Conservation (phyloP, 2,888 invertebrate genomes). For the Acanthococcus lagerstroemiae region DNA sequence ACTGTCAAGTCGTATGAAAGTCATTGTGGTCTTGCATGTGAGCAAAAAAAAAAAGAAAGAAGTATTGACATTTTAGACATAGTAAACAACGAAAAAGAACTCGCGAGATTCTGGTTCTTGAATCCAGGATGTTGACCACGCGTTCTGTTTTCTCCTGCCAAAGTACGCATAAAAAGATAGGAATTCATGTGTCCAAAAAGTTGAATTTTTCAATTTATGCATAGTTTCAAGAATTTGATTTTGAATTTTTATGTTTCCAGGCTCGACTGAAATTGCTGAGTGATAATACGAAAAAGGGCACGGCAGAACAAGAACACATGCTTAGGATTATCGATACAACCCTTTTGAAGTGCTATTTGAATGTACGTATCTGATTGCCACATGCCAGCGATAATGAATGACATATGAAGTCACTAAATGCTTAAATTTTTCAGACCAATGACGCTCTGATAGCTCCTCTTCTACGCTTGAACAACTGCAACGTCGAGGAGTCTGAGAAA, state of each 20-base stretch:
- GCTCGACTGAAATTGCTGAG: slow-evolving; percentile 40
- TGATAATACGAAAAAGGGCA: slow-evolving; percentile 39
- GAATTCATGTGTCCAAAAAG: too few relatives aligned
- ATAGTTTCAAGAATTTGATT: not conserved
- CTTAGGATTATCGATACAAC: slow-evolving; percentile 95
- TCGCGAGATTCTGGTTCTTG: too few relatives aligned
- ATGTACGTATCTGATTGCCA: slow-evolving; percentile 48
- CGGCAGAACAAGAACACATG: slow-evolving; percentile 46
- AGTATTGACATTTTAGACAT: too few relatives aligned
- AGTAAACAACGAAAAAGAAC: too few relatives aligned
- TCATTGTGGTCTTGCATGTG: too few relatives aligned
- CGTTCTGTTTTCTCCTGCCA: too few relatives aligned
- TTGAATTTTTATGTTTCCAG: slow-evolving; percentile 34
- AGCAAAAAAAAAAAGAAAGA: too few relatives aligned
- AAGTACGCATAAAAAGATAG: too few relatives aligned
- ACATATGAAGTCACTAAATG: not conserved
- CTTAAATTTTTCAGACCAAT: slow-evolving; percentile 65
- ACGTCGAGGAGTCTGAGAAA: slow-evolving; percentile 85
- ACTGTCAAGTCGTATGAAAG: too few relatives aligned
- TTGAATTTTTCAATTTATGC: too few relatives aligned
- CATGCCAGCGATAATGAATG: not conserved
- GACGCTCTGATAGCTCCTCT: slow-evolving; percentile 88
- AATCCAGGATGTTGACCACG: too few relatives aligned
- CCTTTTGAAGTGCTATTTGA: slow-evolving; percentile 88
- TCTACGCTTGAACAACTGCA: slow-evolving; percentile 81